Evolutionary conservation across 30 jellyfish, hydroid and myxozoan genomes (phyloP), one percentile per base, ranked within the genome.

Genomic region (Cassiopea andromeda): DNA sequence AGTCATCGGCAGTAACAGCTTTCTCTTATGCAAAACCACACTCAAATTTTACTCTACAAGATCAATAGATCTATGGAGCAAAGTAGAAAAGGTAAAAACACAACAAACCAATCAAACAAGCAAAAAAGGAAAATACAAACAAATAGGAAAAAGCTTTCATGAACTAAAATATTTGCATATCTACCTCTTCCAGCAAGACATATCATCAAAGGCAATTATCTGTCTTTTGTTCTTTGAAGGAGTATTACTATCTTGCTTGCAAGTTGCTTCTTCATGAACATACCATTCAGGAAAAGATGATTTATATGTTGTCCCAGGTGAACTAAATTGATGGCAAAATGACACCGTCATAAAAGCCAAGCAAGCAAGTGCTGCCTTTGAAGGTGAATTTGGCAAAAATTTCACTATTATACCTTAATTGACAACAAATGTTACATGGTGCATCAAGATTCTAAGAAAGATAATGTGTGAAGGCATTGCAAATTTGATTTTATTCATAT

Each of bases 131-230:
- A 9, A 64, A 17, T 49, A 1, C 2, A 44, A 8, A 47, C 38
- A 81, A 64, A 81, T 60, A 70, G 6, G 2, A 8, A 64, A 4
- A 27, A 17, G 15, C 8, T 13, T 64, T 64, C 73, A 64, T 64
- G 15, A 5, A 64, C 6, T 64, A 64, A 13, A 64, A 5, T 5
- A 5, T 64, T 27, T 14, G 7, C 12, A 68, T 60, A 44, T 47
- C 14, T 2, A 67, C 98, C 98, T 94, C 80, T 94, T 88, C 98
- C 98, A 94, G 9, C 76, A 57, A 12, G 97, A 87, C 93, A 94
- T 77, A 66, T 85, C 92, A 79, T 94, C 98, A 81, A 89, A 94
- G 8, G 92, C 98, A 50, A 94, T 83, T 9, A 94, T 50, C 44
- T 93, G 84, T 61, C 91, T 72, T 67, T 94, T 79, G 47, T 50